phyloP scores from a whole-genome alignment of 2,888 invertebrate genomes.

The Ormyrus rosae region DNA sequence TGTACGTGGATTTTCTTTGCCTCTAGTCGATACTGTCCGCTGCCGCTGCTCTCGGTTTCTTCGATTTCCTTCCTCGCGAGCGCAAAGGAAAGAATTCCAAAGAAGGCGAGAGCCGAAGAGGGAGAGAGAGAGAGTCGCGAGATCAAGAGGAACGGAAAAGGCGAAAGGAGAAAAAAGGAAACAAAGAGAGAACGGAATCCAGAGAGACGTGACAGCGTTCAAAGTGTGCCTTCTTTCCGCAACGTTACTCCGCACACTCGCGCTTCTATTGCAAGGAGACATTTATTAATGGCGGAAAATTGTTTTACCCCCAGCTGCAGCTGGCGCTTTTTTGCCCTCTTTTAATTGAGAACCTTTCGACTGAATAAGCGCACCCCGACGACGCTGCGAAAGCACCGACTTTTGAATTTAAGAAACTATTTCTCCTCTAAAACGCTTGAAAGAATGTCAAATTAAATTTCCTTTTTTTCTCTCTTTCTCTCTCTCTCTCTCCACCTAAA shows the following conservation, averaged over 20 bases:
- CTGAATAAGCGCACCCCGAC: too few relatives aligned
- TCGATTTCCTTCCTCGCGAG: conserved; percentile 23
- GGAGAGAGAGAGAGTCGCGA: conserved; percentile 33
- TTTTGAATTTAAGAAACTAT: too few relatives aligned
- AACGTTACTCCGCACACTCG: conserved; percentile 40
- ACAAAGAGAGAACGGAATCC: conserved; percentile 27
- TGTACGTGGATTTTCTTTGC: conserved; percentile 41
- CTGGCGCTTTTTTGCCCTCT: background rate
- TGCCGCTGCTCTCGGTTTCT: conserved; percentile 15
- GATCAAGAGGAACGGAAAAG: conserved; percentile 44
- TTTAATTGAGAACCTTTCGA: conserved; percentile 7
- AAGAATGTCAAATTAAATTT: too few relatives aligned
- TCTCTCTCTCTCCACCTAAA: too few relatives aligned
- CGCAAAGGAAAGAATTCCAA: conserved; percentile 47
- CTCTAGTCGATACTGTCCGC: conserved; percentile 6
- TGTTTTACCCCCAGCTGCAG: conserved; percentile 3
- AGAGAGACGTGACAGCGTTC: conserved; percentile 47
- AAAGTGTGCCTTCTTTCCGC: conserved; percentile 42
- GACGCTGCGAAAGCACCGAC: too few relatives aligned
- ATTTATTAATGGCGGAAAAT: conserved; percentile 48
- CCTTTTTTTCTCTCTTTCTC: too few relatives aligned
- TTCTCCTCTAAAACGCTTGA: too few relatives aligned
- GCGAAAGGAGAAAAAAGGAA: background rate
- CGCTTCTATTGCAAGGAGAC: conserved; percentile 24
- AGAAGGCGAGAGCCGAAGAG: conserved; percentile 6